Conservation (phyloP, 2,113 vertebrate species). For the Plectropomus leopardus region DNA sequence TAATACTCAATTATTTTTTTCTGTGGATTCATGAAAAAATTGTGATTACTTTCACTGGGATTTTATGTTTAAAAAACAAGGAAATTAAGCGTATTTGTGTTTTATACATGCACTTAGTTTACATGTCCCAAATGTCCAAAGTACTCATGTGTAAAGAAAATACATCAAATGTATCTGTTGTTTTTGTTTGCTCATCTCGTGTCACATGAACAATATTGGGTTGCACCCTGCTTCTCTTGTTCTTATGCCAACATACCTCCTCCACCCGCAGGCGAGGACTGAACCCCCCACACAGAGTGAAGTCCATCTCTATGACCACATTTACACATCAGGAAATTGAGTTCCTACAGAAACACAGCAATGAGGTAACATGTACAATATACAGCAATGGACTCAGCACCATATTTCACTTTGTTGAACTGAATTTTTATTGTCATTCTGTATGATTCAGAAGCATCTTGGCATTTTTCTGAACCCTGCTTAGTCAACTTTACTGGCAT, state of each 20-base stretch:
- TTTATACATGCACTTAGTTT: not conserved
- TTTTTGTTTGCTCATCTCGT: slow-evolving; percentile 38
- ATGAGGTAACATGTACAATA: slow-evolving; percentile 87
- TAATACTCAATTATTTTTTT: not conserved
- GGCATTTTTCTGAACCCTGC: slow-evolving; percentile 40
- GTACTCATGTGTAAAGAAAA: not conserved
- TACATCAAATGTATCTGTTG: not conserved
- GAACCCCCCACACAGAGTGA: slow-evolving; percentile 99
- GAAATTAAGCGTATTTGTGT: not conserved
- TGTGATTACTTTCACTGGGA: not conserved
- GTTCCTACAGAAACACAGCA: slow-evolving; percentile 98
- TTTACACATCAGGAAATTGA: slow-evolving; percentile 99
- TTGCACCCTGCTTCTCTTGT: slow-evolving; percentile 47
- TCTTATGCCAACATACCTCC: slow-evolving; percentile 64
- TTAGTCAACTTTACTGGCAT: slow-evolving; percentile 71
- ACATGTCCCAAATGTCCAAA: too few species aligned
- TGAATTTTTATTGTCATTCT: slow-evolving; percentile 9
- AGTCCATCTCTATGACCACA: slow-evolving; percentile 99
- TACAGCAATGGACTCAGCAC: not conserved
- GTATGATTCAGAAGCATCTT: slow-evolving; percentile 30
- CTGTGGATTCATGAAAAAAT: not conserved
- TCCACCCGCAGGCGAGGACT: slow-evolving; percentile 90
- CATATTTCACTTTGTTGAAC: not conserved
- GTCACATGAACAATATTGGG: slow-evolving; percentile 3
- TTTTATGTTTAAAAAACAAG: not conserved